These are phyloP conservation scores for Gadus macrocephalus DNA, from an alignment of 2,113 vertebrate genomes.

Conservation along the genomic window DNA sequence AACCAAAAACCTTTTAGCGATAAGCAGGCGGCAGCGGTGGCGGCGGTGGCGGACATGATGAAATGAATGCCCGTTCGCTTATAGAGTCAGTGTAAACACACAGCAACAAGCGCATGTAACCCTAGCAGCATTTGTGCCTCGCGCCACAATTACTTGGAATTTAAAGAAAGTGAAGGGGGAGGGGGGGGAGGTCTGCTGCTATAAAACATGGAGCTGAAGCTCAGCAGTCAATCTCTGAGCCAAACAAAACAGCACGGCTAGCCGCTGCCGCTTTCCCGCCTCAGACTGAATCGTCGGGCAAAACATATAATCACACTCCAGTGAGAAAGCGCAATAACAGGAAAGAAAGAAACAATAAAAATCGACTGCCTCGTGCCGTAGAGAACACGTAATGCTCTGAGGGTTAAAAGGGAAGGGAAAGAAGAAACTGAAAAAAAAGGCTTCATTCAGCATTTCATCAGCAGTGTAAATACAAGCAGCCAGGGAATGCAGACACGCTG, in stretches of 20 bases:
- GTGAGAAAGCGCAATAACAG: constrained; percentile 61
- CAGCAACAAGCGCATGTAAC: constrained; percentile 12
- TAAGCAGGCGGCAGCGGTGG: constrained; percentile 3
- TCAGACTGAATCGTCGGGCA: constrained; percentile 49
- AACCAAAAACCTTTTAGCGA: constrained; percentile 33
- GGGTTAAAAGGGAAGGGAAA: not conserved
- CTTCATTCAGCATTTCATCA: constrained; percentile 62
- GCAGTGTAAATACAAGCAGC: constrained; percentile 59
- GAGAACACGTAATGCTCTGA: constrained; percentile 47
- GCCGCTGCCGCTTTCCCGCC: constrained; percentile 23
- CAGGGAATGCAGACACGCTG: constrained; percentile 53
- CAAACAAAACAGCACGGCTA: constrained; percentile 56
- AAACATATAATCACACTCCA: constrained; percentile 59
- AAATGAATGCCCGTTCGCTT: constrained; percentile 21
- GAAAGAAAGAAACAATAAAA: constrained; percentile 52
- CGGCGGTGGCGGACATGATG: constrained; percentile 34
- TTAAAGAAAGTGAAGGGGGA: not conserved
- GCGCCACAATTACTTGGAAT: constrained; percentile 30
- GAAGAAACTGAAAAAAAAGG: not conserved
- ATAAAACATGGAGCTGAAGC: constrained; percentile 21
- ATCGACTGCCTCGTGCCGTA: constrained; percentile 52
- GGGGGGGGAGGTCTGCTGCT: not conserved
- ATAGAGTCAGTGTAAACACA: constrained; percentile 38
- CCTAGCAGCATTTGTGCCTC: constrained; percentile 33
- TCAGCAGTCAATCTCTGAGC: constrained; percentile 32